These are phyloP conservation scores for Ectropis grisescens DNA, from an alignment of 1,140 invertebrate genomes.

Conservation along the genomic window DNA sequence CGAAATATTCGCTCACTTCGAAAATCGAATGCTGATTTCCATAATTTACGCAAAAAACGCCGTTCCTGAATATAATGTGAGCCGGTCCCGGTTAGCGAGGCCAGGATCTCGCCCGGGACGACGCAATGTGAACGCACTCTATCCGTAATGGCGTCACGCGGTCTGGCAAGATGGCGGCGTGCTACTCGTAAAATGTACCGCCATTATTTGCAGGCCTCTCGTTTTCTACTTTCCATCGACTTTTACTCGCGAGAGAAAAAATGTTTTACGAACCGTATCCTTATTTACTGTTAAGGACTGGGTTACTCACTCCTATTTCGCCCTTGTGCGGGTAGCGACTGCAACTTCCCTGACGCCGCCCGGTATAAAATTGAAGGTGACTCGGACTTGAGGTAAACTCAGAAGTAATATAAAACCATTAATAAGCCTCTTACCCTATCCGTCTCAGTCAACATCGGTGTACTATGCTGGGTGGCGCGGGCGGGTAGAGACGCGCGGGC, in stretches of 20 bases:
- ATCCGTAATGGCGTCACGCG: slow-evolving; percentile 63
- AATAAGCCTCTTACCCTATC: slow-evolving; percentile 69
- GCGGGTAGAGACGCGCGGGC: too few species aligned
- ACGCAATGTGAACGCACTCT: slow-evolving; percentile 29
- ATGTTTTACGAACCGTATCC: too few species aligned
- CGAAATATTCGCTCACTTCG: too few species aligned
- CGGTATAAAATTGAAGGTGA: too few species aligned
- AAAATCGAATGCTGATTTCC: too few species aligned
- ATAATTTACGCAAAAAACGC: too few species aligned
- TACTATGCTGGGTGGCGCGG: slow-evolving; percentile 42
- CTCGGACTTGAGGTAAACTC: slow-evolving; percentile 10
- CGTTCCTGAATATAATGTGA: slow-evolving; percentile 19
- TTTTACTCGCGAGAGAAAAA: too few species aligned
- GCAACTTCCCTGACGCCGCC: too few species aligned
- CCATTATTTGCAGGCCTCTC: slow-evolving; percentile 26
- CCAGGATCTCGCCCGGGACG: slow-evolving; percentile 9
- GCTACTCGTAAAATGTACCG: slow-evolving; percentile 22
- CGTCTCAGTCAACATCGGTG: slow-evolving; percentile 67
- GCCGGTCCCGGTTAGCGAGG: not conserved
- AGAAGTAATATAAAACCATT: slow-evolving; percentile 64
- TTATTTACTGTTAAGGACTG: too few species aligned
- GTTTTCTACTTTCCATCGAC: slow-evolving; percentile 17
- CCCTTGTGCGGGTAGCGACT: too few species aligned
- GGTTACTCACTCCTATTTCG: too few species aligned
- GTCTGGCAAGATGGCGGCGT: slow-evolving; percentile 54